These are phyloP conservation scores for Trididemnum nubilum DNA, from an alignment of 23 tunicate species.

Conservation along the genomic window DNA sequence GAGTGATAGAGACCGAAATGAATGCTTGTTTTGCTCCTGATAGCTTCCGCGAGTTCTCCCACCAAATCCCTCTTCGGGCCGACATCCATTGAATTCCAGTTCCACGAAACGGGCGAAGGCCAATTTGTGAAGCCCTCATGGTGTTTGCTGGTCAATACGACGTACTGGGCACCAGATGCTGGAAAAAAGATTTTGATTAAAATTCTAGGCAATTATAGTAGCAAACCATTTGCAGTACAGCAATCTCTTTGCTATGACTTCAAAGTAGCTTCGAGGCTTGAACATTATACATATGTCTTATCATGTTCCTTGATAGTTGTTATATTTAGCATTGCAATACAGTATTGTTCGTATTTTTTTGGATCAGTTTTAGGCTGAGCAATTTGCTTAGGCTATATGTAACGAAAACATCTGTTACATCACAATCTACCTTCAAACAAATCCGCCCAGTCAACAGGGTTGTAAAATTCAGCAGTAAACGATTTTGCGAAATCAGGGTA, in stretches of 20 bases:
- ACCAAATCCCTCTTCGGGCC: slow-evolving; percentile 84
- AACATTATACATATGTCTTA: no score
- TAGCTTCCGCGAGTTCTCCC: slow-evolving; percentile 73
- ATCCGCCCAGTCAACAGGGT: slow-evolving; percentile 82
- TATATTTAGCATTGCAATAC: no score
- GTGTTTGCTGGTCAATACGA: slow-evolving; percentile 86
- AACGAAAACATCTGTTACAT: no score
- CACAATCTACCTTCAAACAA: slow-evolving; percentile 60
- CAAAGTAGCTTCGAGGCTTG: no score
- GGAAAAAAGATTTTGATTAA: background rate
- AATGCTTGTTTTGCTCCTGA: slow-evolving; percentile 53
- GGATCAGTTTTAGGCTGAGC: no score
- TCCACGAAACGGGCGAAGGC: slow-evolving; percentile 76
- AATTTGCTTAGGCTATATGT: no score
- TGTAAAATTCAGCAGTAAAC: slow-evolving; percentile 82
- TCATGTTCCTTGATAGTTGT: no score
- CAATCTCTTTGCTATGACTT: no score
- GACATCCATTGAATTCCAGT: slow-evolving; percentile 79
- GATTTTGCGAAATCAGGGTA: slow-evolving; percentile 77
- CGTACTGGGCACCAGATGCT: slow-evolving; percentile 87
- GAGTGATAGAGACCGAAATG: slow-evolving; percentile 83
- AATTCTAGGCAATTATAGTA: background rate
- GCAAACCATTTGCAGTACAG: background rate
- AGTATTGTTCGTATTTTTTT: no score
- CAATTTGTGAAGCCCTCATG: slow-evolving; percentile 92